A percentile compares a stretch with the other conserved stretches of the same genome.
Conservation (phyloP, 2,797 vertebrate genomes). For the Oreortyx pictus region DNA sequence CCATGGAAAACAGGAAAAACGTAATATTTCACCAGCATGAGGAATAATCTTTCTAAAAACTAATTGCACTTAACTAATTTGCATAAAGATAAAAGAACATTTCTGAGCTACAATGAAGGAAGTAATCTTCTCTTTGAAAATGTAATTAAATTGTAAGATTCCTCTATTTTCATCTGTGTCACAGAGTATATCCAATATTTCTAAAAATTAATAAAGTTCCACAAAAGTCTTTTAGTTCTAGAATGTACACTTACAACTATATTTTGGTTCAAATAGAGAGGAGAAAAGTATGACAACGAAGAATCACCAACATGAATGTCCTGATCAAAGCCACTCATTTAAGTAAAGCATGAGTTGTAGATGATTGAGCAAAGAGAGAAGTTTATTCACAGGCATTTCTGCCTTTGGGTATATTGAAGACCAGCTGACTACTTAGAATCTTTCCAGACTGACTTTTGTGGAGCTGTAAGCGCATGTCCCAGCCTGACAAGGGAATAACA, state of each 20-base stretch:
- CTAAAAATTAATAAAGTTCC: neutral
- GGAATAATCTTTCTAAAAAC: neutral
- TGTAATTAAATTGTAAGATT: neutral
- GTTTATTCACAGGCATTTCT: neutral
- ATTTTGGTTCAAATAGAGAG: neutral
- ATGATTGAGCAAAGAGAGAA: neutral
- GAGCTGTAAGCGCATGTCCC: accelerated
- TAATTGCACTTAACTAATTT: neutral
- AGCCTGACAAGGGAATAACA: accelerated
- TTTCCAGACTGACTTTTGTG: neutral
- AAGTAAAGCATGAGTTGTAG: neutral
- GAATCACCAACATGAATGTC: neutral
- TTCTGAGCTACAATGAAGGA: neutral
- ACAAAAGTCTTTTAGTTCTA: neutral
- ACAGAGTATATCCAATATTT: neutral
- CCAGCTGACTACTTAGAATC: neutral
- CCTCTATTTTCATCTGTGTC: neutral
- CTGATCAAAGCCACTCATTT: neutral
- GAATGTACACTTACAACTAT: accelerated
- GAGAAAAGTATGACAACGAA: neutral
- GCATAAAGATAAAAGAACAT: neutral
- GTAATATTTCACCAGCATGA: neutral
- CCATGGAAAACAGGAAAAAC: neutral
- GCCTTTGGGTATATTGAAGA: accelerated
- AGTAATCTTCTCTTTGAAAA: neutral